Conservation (phyloP, 2,797 vertebrate genomes). For the Crax fasciolata region DNA sequence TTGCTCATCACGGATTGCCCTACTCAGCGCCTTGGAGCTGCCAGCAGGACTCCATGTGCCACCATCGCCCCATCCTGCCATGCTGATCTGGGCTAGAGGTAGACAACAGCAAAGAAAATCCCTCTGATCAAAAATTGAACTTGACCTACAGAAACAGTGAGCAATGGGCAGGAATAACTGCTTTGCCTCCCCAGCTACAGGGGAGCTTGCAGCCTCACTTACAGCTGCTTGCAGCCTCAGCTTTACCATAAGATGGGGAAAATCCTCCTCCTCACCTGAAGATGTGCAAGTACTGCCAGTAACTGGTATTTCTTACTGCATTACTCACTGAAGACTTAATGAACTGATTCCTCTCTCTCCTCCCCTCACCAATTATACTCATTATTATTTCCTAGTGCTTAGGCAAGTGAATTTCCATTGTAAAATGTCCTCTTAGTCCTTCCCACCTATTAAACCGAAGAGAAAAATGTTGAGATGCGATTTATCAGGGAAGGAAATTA, state of each 20-base stretch:
- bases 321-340: background rate
- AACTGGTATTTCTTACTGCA: conserved; percentile 28
- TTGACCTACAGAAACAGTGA: background rate
- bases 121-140: background rate
- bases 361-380: background rate
- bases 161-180: background rate
- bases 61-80: background rate
- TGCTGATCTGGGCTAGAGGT: background rate
- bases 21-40: background rate
- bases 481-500: conserved; percentile 28
- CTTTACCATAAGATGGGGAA: background rate
- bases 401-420: conserved; percentile 30
- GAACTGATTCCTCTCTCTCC: background rate
- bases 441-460: conserved; percentile 12
- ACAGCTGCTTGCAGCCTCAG: background rate
- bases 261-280: background rate
- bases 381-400: conserved; percentile 31
- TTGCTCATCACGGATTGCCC: fast-evolving
- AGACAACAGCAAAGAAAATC: background rate
- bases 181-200: background rate
- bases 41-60: background rate
- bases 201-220: background rate
- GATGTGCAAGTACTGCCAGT: conserved; percentile 49
- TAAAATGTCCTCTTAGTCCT: conserved; percentile 31
- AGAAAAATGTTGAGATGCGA: conserved; percentile 24